Evolutionary conservation across 1,140 invertebrate genomes (phyloP), one percentile per base, ranked within the genome.

Genomic region (Drosophila micromelanica): DNA sequence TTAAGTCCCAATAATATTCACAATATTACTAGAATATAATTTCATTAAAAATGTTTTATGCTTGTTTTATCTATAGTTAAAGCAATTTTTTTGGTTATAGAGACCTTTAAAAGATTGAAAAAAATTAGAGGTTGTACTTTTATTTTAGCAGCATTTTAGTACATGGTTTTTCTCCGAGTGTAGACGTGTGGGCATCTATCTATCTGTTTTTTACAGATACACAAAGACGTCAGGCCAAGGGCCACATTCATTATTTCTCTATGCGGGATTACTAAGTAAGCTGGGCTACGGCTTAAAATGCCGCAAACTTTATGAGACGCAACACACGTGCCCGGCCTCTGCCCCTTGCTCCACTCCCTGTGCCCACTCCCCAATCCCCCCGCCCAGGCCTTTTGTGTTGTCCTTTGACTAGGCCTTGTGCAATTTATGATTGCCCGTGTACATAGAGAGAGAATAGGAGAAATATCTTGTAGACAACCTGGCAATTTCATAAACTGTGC

Each of bases 401-500:
- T 63, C 32, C 42, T 20, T 54, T 61, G 59, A 70, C 65, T 82
- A 85, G 80, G 81, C 73, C 73, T 73, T 73, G 74, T 45, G 76
- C 84, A 87, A 87, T 87, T 87, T 87, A 87, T 87, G 84, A 89
- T 87, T 87, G 79, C 67, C 60, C 48, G 65, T 52, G 45, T 69
- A 48, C 42, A 52, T 30, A 35, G 27, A 35, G 30, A 52, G 49
- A 15, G 11, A 35, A 27, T 27, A 6, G 27, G 46, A 32, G 48
- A 56, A 57, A 59, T 38, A 74, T 71, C 62, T 71, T 71, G 82
- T 61, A 82, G 78, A 89, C 84, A 89, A 89, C 84, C 84, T 89
- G 84, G 84, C 84, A 84, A 89, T 87, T 87, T 87, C 84, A 87
- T 87, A 87, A 87, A 87, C 79, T 79, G 84, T 77, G 69, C 62